These are phyloP conservation scores for Drosophila tani DNA, from an alignment of 1,140 invertebrate species.

Conservation along the genomic window DNA sequence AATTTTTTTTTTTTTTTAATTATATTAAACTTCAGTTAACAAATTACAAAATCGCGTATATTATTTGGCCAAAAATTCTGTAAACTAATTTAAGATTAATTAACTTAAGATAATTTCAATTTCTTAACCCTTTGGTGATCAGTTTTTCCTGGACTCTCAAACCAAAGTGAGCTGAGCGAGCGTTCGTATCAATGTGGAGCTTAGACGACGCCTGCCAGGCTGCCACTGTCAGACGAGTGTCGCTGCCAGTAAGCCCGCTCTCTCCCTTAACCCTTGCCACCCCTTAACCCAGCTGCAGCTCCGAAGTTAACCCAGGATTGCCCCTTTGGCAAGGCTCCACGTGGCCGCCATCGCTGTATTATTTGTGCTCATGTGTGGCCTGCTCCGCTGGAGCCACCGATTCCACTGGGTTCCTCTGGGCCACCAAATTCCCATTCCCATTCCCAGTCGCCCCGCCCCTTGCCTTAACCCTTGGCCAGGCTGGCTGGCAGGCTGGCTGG, in stretches of 20 bases:
- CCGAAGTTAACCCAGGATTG: slow-evolving; percentile 38
- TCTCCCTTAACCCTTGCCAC: background rate
- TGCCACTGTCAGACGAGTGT: slow-evolving; percentile 68
- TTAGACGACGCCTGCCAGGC: slow-evolving; percentile 68
- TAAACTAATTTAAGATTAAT: background rate
- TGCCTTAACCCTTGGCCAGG: slow-evolving; percentile 28
- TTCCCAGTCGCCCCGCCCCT: background rate
- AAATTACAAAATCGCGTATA: too few species aligned
- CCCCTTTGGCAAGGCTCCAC: slow-evolving; percentile 73
- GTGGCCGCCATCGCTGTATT: slow-evolving; percentile 62
- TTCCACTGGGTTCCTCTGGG: slow-evolving; percentile 8
- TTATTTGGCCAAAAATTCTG: too few species aligned
- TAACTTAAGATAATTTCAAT: background rate
- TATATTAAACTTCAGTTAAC: too few species aligned
- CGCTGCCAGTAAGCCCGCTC: slow-evolving; percentile 19
- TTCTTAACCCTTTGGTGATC: background rate
- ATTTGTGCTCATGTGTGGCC: slow-evolving; percentile 74
- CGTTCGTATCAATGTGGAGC: slow-evolving; percentile 36
- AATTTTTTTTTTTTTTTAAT: too few species aligned
- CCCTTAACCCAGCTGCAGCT: slow-evolving; percentile 4
- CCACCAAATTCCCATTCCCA: slow-evolving; percentile 8
- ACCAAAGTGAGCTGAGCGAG: background rate
- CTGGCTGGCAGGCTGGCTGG: slow-evolving; percentile 38
- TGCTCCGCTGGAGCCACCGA: slow-evolving; percentile 27
- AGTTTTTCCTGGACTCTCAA: background rate